These are phyloP conservation scores for Teleiodes luculella DNA, from an alignment of 2,888 invertebrate genomes.

Conservation along the genomic window DNA sequence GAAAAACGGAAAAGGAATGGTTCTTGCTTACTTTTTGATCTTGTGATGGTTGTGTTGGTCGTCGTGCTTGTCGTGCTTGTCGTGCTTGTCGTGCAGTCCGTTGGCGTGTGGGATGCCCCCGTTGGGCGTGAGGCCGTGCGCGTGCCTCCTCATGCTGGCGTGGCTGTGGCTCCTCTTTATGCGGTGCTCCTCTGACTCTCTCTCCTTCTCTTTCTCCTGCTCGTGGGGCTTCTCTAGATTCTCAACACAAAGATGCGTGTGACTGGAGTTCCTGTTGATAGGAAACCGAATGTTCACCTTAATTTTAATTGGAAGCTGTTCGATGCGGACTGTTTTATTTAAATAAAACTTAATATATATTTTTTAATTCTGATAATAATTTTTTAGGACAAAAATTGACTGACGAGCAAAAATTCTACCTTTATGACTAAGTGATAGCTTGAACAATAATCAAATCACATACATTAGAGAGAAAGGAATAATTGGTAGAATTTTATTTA, in stretches of 20 bases:
- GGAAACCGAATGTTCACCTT: no score
- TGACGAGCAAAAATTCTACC: no score
- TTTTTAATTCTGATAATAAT: no score
- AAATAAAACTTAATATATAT: no score
- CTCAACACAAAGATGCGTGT: conserved; percentile 63
- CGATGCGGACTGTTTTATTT: no score
- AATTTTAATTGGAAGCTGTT: no score
- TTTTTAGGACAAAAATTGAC: no score
- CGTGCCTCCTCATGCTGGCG: conserved; percentile 65
- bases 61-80: conserved; percentile 35
- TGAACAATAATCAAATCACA: no score
- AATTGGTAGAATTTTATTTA: no score
- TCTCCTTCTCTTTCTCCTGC: conserved; percentile 21
- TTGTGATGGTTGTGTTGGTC: conserved; percentile 29
- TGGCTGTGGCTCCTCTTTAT: conserved; percentile 70
- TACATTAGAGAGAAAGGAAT: no score
- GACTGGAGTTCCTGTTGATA: conserved; percentile 46
- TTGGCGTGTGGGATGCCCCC: conserved; percentile 58
- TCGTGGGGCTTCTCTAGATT: conserved; percentile 45
- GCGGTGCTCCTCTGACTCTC: conserved; percentile 33
- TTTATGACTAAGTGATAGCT: no score
- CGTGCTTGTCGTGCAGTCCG: conserved; percentile 58
- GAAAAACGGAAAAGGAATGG: no score
- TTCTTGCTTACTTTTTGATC: conserved; percentile 57
- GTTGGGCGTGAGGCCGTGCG: conserved; percentile 56